Percentiles rank a stretch among this genome's conserved stretches.
These are phyloP conservation scores for Mesocentrotus franciscanus DNA, from an alignment of 53 echinoderm and acorn worm species.

Conservation along the genomic window DNA sequence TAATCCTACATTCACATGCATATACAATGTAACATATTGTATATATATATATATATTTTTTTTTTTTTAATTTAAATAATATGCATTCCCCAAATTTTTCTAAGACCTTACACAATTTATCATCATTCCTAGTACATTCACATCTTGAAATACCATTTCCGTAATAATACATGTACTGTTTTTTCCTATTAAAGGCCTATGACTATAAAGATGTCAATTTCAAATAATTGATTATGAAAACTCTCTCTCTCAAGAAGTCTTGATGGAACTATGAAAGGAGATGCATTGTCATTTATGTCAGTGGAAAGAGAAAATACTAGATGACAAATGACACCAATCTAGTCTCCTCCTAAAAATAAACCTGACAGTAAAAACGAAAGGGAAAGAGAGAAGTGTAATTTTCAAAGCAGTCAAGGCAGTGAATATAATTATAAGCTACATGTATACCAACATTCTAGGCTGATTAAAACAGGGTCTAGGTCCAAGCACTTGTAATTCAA, in stretches of 20 bases:
- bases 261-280: not conserved
- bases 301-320: not conserved
- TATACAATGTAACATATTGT: no score
- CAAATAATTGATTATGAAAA: not conserved
- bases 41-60: no score
- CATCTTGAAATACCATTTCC: no score
- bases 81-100: no score
- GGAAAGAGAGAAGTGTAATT: not conserved
- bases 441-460: no score
- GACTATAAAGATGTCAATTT: not conserved
- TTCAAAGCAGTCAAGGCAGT: not conserved
- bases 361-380: not conserved
- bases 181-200: not conserved
- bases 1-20: no score
- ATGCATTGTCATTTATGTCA: not conserved
- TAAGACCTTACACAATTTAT: no score
- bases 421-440: not conserved
- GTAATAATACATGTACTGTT: no score
- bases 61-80: no score
- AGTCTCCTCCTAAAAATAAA: conserved; percentile 4
- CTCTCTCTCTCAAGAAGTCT: not conserved
- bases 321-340: not conserved
- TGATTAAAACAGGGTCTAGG: not conserved
- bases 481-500: not conserved
- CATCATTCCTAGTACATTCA: no score